Evolutionary conservation across 2,888 invertebrate genomes (phyloP).

Genomic region (Scaptomyza parva): DNA sequence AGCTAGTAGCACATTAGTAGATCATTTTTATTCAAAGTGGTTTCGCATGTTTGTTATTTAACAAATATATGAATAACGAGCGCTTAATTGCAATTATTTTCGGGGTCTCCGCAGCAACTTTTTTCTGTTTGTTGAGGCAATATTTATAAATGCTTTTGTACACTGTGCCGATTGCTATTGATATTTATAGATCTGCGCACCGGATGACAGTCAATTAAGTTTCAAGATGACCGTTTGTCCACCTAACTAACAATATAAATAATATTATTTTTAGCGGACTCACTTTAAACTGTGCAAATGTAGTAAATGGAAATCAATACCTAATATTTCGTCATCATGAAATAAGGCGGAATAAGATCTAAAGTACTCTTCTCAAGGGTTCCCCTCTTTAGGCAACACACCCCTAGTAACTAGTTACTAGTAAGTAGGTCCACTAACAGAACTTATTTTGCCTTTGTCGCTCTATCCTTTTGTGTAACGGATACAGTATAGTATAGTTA

Average conservation of each 20-base stretch:
- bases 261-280: constrained; percentile 52
- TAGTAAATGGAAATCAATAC: neutral
- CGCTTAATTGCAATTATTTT: constrained; percentile 63
- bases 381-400: neutral
- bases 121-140: constrained; percentile 54
- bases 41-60: constrained; percentile 57
- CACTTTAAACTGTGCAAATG: constrained; percentile 41
- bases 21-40: constrained; percentile 33
- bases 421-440: neutral
- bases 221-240: constrained; percentile 39
- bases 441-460: neutral
- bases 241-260: constrained; percentile 31
- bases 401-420: too few relatives aligned
- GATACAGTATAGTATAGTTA: neutral
- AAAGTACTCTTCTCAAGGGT: neutral
- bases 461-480: neutral
- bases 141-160: constrained; percentile 53
- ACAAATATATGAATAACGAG: constrained; percentile 56
- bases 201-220: constrained; percentile 40
- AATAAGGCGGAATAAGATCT: neutral
- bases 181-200: constrained; percentile 48
- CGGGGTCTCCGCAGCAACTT: constrained; percentile 23
- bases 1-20: neutral
- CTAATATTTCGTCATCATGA: neutral
- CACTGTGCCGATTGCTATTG: constrained; percentile 21